Percentiles rank a stretch among this genome's conserved stretches.
phyloP scores from a whole-genome alignment of 1,140 invertebrate species.

The Drosophila ironensis region DNA sequence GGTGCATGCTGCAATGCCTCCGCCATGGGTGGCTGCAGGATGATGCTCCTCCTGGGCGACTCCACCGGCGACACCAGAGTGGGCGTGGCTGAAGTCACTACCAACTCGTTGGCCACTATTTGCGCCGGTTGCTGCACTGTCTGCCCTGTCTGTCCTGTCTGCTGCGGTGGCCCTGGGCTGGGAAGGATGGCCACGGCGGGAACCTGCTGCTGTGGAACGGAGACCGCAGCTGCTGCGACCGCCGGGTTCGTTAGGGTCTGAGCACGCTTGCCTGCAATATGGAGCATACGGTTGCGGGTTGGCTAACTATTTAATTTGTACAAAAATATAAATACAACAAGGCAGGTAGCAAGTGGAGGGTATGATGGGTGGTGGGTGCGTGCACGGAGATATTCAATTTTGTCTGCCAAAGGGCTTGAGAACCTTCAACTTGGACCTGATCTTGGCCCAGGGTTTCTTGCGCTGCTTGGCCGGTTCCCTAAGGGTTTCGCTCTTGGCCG shows the following conservation, averaged over 20 bases:
- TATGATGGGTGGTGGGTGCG: no score
- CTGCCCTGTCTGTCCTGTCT: constrained; percentile 7
- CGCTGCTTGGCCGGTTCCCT: constrained; percentile 22
- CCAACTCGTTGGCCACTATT: no score
- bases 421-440: constrained; percentile 47
- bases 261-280: constrained; percentile 66
- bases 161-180: constrained; percentile 8
- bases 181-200: constrained; percentile 46
- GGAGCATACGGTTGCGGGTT: background rate
- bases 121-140: background rate
- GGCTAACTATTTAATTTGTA: constrained; percentile 26
- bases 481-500: constrained; percentile 23
- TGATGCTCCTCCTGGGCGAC: constrained; percentile 82
- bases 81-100: constrained; percentile 14
- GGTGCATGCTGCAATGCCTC: constrained; percentile 78
- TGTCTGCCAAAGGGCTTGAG: constrained; percentile 47
- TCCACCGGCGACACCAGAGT: constrained; percentile 52
- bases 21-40: constrained; percentile 82
- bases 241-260: constrained; percentile 61
- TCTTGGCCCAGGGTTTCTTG: constrained; percentile 53
- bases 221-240: background rate
- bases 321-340: constrained; percentile 21
- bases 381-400: constrained; percentile 27
- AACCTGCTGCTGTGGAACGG: constrained; percentile 28
- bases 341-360: background rate